A percentile compares a stretch with the other conserved stretches of the same genome.
Evolutionary conservation across 2,797 vertebrate species (phyloP).

Genomic region (Coregonus ussuriensis): DNA sequence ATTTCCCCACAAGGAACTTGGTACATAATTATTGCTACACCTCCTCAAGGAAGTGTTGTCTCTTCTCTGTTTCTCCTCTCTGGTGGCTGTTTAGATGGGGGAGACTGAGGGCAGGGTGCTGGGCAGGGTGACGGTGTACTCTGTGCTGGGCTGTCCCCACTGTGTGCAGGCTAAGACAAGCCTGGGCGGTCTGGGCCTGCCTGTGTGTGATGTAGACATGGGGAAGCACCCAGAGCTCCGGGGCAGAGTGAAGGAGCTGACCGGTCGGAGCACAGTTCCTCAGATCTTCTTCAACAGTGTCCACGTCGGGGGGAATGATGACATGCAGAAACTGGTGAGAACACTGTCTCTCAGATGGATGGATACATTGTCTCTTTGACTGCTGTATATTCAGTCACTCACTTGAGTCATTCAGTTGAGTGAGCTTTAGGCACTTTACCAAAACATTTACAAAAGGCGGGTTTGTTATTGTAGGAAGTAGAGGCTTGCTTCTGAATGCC

Average conservation of each 20-base stretch:
- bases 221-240: conserved; percentile 21
- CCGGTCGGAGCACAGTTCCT: conserved; percentile 34
- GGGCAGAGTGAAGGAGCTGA: conserved; percentile 22
- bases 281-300: conserved; percentile 49
- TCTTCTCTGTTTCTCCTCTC: not conserved
- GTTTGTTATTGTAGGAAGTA: not conserved
- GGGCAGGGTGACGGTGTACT: conserved; percentile 39
- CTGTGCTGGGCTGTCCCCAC: conserved; percentile 32
- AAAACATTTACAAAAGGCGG: not conserved
- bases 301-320: conserved; percentile 34
- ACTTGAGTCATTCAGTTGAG: too few relatives aligned
- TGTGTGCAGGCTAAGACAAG: conserved; percentile 29
- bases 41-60: not conserved
- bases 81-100: conserved; percentile 24
- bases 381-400: not conserved
- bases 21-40: not conserved
- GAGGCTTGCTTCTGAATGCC: too few relatives aligned
- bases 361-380: too few relatives aligned
- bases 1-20: not conserved
- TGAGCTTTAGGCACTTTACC: too few relatives aligned
- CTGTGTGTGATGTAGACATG: conserved; percentile 19
- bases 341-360: not conserved
- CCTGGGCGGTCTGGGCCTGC: conserved; percentile 7
- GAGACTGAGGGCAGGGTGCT: not conserved
- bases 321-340: conserved; percentile 36